Base-by-base conservation (phyloP, 1,140 invertebrate genomes). In the Heliconius melpomene region DNA sequence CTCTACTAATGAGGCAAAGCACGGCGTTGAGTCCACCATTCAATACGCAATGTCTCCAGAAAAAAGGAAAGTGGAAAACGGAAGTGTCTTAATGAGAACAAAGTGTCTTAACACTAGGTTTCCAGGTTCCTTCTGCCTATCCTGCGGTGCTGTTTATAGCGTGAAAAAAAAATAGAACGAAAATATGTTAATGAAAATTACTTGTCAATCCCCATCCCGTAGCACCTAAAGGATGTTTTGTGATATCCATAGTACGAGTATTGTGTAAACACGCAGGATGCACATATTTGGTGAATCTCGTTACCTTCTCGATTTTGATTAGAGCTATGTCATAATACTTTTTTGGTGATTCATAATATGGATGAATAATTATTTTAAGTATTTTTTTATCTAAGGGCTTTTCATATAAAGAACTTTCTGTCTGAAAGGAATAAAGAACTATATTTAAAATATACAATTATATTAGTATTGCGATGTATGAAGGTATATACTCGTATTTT, bases 251-350 rank as follows among this genome's bases (percentile, higher is more conserved):
- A 9, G 8, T 13, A 23, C n/a, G 0, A 54, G 40, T n/a, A 96
- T 36, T 46, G 40, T 46, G 40, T 71, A 96, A 88, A 7, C 95
- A 87, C 29, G 84, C 83, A 46, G 84, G 84, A 26, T 82, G 79
- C 16, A 82, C 29, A 36, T 77, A 74, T 13, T 54, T 38, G 6
- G 79, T 78, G 38, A 87, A 87, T 7, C 1, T 46, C 13, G 78
- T 66, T 8, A 87, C 70, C 11, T 40, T 20, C 3, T 71, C 75
- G n/a, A 87, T n/a, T 60, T 86, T 79, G 20, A 87, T 78, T 2
- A 87, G 50, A 3, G 84, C 86, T 54, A 87, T 83, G 23, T 87
- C 86, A 26, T 76, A 82, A 54, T 85, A 83, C 71, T 83, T 85
- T 13, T 75, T 78, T 18, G 84, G 83, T 5, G 83, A 7, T 9